A percentile compares a stretch with the other conserved stretches of the same genome.
Conservation (phyloP, 2,888 invertebrate genomes). For the Caenorhabditis imperialis region DNA sequence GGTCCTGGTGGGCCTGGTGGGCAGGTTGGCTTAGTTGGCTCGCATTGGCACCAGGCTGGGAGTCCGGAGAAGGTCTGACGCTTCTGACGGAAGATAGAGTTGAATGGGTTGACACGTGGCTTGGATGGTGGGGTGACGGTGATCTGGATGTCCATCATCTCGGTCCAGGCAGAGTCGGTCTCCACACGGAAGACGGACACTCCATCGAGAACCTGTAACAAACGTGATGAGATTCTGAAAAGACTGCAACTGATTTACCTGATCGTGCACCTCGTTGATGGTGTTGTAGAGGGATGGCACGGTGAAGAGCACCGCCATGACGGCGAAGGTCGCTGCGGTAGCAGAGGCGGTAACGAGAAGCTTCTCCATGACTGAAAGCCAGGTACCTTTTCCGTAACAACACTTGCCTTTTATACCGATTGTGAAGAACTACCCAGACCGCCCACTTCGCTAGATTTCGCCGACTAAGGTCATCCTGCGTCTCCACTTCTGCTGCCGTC, state of each 20-base stretch:
- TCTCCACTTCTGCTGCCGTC: conserved; percentile 17
- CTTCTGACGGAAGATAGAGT: conserved; percentile 75
- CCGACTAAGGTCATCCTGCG: conserved; percentile 43
- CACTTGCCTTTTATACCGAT: conserved; percentile 30
- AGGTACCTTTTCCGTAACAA: conserved; percentile 14
- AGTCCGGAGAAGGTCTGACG: conserved; percentile 69
- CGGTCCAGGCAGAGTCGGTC: conserved; percentile 74
- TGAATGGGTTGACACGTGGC: conserved; percentile 69
- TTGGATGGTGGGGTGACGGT: conserved; percentile 74
- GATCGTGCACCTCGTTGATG: conserved; percentile 71
- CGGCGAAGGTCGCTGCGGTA: conserved; percentile 38
- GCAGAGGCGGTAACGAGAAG: conserved; percentile 56
- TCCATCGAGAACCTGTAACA: conserved; percentile 60
- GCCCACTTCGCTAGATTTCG: conserved; percentile 42
- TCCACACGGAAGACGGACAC: conserved; percentile 74
- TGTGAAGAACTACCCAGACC: conserved; percentile 29
- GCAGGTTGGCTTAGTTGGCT: conserved; percentile 71
- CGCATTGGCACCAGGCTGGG: conserved; percentile 76
- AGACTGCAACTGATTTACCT: conserved; percentile 46
- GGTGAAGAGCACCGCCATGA: conserved; percentile 56
- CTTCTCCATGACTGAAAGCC: conserved; percentile 62
- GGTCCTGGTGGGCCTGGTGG: conserved; percentile 69
- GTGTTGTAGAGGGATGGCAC: conserved; percentile 72
- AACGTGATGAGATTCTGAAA: neutral
- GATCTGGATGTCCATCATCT: conserved; percentile 76